Conservation (phyloP, 2,113 vertebrate species). For the Parus major region DNA sequence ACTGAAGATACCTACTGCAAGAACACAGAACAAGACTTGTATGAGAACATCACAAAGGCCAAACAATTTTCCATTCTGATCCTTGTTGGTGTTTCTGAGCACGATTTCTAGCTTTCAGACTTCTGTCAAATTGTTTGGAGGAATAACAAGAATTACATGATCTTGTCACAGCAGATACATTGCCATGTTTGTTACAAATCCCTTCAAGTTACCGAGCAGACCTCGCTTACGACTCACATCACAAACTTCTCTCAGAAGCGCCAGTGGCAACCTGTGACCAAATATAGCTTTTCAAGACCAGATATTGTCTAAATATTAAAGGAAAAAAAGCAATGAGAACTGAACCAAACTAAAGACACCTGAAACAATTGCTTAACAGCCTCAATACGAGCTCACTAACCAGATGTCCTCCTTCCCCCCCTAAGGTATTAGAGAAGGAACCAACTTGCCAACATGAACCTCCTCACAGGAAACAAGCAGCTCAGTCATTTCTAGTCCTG, state of each 20-base stretch:
- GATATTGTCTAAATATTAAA: not conserved
- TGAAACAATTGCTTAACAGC: not conserved
- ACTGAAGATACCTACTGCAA: not conserved
- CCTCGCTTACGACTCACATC: not conserved
- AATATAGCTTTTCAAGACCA: not conserved
- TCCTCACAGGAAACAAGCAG: not conserved
- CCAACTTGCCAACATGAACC: not conserved
- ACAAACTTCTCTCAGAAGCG: not conserved
- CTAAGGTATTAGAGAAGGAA: not conserved
- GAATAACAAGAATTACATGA: not conserved
- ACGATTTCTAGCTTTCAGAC: not conserved
- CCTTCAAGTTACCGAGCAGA: not conserved
- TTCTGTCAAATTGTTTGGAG: not conserved
- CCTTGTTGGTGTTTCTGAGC: not conserved
- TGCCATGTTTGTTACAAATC: not conserved
- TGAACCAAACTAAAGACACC: not conserved
- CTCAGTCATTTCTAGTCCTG: not conserved
- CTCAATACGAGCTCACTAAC: not conserved
- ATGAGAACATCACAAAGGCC: not conserved
- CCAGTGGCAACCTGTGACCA: not conserved
- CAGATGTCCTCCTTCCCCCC: not conserved
- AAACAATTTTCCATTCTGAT: not conserved
- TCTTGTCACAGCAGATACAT: not conserved
- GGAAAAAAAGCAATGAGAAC: not conserved
- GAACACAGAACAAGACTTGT: not conserved